Conservation (phyloP, 1,140 invertebrate genomes). For the Octopus sinensis region DNA sequence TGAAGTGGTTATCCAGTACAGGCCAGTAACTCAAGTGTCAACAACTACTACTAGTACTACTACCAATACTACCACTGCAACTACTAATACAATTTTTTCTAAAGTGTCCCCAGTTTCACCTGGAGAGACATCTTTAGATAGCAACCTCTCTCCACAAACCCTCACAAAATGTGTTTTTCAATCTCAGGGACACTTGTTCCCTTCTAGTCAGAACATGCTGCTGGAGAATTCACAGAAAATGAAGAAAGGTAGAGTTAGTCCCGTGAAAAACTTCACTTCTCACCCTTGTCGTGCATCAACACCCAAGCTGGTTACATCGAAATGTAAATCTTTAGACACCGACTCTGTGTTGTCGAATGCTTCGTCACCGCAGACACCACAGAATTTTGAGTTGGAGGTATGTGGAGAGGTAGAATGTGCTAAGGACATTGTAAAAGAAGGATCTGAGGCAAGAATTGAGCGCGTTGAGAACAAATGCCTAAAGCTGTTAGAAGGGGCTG, state of each 20-base stretch:
- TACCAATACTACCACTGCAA: neutral
- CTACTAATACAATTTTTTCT: neutral
- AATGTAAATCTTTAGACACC: slow-evolving; percentile 14
- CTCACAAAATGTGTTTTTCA: slow-evolving; percentile 9
- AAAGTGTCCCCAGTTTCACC: neutral
- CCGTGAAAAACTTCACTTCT: neutral
- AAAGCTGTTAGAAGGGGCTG: slow-evolving; percentile 11
- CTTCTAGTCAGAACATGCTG: slow-evolving; percentile 11
- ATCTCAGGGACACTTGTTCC: neutral
- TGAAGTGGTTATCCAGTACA: neutral
- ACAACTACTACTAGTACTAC: neutral
- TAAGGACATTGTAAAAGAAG: slow-evolving; percentile 32
- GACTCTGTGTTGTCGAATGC: slow-evolving; percentile 7
- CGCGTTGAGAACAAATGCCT: slow-evolving; percentile 40
- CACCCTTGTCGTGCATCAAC: neutral
- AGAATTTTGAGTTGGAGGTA: slow-evolving; percentile 33
- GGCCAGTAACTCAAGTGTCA: neutral
- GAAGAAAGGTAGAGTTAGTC: slow-evolving; percentile 9
- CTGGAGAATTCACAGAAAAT: slow-evolving; percentile 7
- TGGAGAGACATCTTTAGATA: neutral
- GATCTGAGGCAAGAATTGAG: slow-evolving; percentile 39
- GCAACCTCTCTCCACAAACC: neutral
- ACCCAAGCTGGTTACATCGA: slow-evolving; percentile 14
- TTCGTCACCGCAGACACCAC: slow-evolving; percentile 25
- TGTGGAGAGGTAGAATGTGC: slow-evolving; percentile 41